Conservation (phyloP, 1,140 invertebrate species). For the Panagrolaimus sp. region DNA sequence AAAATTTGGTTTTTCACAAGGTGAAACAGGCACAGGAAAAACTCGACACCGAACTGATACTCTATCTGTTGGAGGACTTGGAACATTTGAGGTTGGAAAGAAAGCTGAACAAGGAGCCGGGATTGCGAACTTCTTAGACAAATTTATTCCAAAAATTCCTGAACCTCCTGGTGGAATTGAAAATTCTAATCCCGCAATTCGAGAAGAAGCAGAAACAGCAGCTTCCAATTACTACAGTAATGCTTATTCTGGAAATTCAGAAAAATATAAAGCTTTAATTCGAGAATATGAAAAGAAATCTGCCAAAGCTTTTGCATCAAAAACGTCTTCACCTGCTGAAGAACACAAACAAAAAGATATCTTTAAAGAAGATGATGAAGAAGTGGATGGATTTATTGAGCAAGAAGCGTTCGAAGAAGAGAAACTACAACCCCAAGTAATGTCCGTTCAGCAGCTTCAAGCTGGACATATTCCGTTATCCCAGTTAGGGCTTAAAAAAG, state of each 20-base stretch:
- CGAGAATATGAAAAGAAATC: neutral
- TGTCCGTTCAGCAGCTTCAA: neutral
- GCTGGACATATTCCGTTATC: constrained; percentile 18
- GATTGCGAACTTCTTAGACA: constrained; percentile 3
- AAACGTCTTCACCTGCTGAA: neutral
- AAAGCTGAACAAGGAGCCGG: neutral
- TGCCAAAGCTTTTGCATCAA: neutral
- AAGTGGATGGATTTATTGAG: neutral
- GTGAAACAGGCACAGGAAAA: constrained; percentile 15
- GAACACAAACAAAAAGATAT: no score
- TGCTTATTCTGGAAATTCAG: neutral
- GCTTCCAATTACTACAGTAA: neutral
- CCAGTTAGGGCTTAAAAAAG: constrained; percentile 21
- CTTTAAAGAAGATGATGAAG: neutral
- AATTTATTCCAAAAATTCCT: constrained; percentile 4
- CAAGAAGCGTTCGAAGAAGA: neutral
- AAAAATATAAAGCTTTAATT: constrained; percentile 1
- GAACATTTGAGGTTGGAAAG: constrained; percentile 2
- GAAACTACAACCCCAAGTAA: neutral
- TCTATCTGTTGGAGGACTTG: neutral
- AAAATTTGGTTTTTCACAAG: constrained; percentile 26
- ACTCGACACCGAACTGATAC: neutral
- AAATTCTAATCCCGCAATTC: neutral
- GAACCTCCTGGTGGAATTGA: constrained; percentile 2
- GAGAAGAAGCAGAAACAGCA: neutral